Base-by-base conservation (phyloP, 2,888 invertebrate species). In the Plagiodera versicolora region DNA sequence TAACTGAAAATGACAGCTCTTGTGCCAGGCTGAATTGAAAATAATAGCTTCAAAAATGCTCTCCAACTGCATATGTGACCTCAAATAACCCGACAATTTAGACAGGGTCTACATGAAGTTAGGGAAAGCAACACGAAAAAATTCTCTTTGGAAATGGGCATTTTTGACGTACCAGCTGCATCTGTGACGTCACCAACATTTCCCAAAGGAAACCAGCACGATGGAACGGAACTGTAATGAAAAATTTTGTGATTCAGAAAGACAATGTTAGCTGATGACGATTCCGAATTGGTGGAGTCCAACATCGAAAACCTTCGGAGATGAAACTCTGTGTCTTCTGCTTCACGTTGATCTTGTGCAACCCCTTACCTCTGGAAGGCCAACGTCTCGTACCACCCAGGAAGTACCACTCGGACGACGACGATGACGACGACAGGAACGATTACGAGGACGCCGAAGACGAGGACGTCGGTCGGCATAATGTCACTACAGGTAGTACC, bases 271-370 rank as follows among this genome's bases (percentile, higher is more conserved):
- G 69, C 72, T 72, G 65, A 75, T 74, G 74, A 73, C 63, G 74
- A 70, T 55, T 65, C 63, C 68, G 69, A 67, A 65, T 68, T 70
- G n/a, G n/a, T n/a, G 70, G 75, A 75, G 73, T 72, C 71, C 67
- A 66, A 64, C 66, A 62, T 44, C 3, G 14, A 57, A 66, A 72
- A 66, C 72, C 71, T 73, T 72, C 72, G 77, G 79, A 79, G 78
- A 80, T 80, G 79, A 79, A 75, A 79, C 69, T 74, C 67, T 67
- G 68, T 66, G 50, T 54, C 64, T 61, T 76, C 70, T 71, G 71
- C 67, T 67, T 78, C 66, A 75, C 77, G 73, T 69, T 79, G 63
- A 69, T 77, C 74, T 74, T 81, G 66, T 77, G 77, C 73, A 77
- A 75, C 69, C 75, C 79, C 70, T 71, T 78, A 69, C 72, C 75